A percentile compares a stretch with the other conserved stretches of the same genome.
Conservation (phyloP, 2,888 invertebrate genomes). For the Adelphocoris suturalis region DNA sequence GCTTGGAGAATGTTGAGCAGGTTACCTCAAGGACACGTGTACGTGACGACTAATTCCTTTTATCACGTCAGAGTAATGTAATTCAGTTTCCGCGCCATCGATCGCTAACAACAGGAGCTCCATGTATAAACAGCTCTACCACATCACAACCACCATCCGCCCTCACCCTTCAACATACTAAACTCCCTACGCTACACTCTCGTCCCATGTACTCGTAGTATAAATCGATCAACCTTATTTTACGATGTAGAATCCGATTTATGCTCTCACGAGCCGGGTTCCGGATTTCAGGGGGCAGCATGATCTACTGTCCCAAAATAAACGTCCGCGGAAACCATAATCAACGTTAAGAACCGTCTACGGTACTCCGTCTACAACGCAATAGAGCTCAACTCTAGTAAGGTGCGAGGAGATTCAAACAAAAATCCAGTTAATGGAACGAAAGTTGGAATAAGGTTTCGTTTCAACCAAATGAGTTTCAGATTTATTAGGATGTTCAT, state of each 20-base stretch:
- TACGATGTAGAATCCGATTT: conserved; percentile 1
- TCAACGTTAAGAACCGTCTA: no score
- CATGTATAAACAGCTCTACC: conserved; percentile 39
- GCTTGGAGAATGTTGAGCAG: conserved; percentile 17
- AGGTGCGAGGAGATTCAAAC: no score
- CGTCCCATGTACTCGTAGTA: not conserved
- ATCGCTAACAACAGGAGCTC: conserved; percentile 27
- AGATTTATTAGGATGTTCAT: no score
- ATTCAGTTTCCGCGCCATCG: conserved; percentile 36
- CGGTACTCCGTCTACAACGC: no score
- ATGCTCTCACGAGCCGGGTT: not conserved
- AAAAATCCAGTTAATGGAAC: no score
- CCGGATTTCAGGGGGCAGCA: no score
- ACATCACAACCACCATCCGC: conserved; percentile 37
- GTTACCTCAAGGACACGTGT: conserved; percentile 30
- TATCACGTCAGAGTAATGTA: conserved; percentile 39
- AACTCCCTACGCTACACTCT: not conserved
- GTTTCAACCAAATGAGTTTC: no score
- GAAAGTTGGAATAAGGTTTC: no score
- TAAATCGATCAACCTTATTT: conserved; percentile 36
- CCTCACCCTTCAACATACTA: not conserved
- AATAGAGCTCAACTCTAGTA: no score
- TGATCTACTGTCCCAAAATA: no score
- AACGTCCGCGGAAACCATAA: no score
- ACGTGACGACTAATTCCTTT: conserved; percentile 42